Evolutionary conservation across 2,888 invertebrate species (phyloP).

Genomic region (Caenorhabditis doughertyi): DNA sequence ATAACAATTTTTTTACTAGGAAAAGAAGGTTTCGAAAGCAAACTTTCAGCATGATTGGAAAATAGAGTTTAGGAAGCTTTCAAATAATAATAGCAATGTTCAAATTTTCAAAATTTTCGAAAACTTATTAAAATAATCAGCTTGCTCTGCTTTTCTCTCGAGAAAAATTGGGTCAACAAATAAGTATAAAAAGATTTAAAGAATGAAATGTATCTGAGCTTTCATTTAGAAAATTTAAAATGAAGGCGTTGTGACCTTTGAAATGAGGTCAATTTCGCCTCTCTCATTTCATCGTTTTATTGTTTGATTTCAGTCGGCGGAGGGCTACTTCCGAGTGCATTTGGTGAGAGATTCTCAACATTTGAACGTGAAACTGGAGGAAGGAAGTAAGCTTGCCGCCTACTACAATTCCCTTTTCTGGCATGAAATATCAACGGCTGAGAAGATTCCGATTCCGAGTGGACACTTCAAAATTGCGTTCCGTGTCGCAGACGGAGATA

Average conservation of each 20-base stretch:
- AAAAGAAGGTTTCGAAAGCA: neutral
- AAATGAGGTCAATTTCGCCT: constrained; percentile 17
- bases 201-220: neutral
- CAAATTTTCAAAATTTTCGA: too few relatives aligned
- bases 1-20: too few relatives aligned
- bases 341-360: constrained; percentile 64
- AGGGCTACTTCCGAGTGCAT: constrained; percentile 64
- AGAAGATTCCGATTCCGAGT: constrained; percentile 59
- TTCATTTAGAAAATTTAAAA: neutral
- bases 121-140: too few relatives aligned
- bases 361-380: constrained; percentile 64
- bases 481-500: constrained; percentile 43
- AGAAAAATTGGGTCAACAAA: neutral
- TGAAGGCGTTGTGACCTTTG: neutral
- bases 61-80: neutral
- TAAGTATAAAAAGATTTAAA: neutral
- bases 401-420: constrained; percentile 71
- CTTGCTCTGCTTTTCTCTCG: neutral
- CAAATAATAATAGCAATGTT: too few relatives aligned
- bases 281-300: neutral
- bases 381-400: constrained; percentile 68
- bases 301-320: constrained; percentile 43
- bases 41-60: too few relatives aligned
- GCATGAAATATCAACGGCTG: constrained; percentile 58
- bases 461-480: constrained; percentile 42